Base-by-base conservation (phyloP, 2,888 invertebrate species). In the Idaea biselata region DNA sequence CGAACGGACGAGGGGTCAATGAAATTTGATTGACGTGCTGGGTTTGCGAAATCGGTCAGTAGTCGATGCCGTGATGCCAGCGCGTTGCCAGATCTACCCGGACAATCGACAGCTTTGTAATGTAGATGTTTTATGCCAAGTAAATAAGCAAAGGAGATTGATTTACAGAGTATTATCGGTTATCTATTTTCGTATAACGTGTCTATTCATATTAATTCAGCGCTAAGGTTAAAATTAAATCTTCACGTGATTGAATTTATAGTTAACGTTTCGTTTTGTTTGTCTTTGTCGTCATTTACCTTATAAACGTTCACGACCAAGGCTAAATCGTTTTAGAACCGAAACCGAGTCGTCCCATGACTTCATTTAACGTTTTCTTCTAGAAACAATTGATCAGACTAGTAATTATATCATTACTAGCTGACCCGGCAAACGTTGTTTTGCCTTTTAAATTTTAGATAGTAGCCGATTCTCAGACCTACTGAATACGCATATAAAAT, bases 1-100 rank as follows among this genome's bases (percentile, higher is more conserved):
- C 44, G 11, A 44, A 60, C 63, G 69, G 60, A 60, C 64, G 70
- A 68, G 73, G 73, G 82, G 80, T 84, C 82, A 83, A 79, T 77
- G 82, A 76, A 80, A 73, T 80, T 73, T 71, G 73, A 69, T 68
- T 68, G 68, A 62, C 73, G 77, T 75, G 79, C 63, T 68, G 11
- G 11, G 44, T 75, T 63, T 63, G 68, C 60, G 63, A 71, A 68
- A 68, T 65, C 70, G 69, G 68, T 69, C 72, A 69, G 62, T 67
- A 71, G 61, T 63, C 65, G 67, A 64, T 63, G 61, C 62, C 69
- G 68, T 0, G 11, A 11, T 44, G 44, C 44, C 44, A 44, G 44
- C 44, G 44, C 44, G 44, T 7, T 44, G 44, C 44, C 44, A 44
- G 44, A 44, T 44, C 44, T 3, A 44, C 44, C 44, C 44, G 44